Evolutionary conservation across 2,797 vertebrate species (phyloP), one percentile per base, ranked within the genome.

Genomic region (Eulemur coronatus): DNA sequence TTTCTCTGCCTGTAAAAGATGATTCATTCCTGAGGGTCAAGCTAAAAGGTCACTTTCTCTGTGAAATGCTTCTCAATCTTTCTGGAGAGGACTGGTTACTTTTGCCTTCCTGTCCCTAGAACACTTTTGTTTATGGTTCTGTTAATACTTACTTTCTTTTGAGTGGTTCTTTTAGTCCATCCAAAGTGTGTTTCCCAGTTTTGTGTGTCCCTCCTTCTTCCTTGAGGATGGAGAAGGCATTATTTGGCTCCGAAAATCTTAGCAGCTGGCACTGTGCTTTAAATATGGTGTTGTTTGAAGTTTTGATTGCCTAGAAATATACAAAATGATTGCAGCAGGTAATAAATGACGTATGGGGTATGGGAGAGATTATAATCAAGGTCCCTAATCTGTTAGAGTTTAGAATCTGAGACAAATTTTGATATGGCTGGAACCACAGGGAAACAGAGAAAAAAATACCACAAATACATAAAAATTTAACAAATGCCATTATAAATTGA

Each of bases 11-110:
- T 73, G 1, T 81, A 92, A 90, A 84, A 91, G 84, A 55, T 30
- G 22, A 95, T 81, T 88, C 18, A 52, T 80, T 84, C 9, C 20
- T 80, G 11, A 79, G 69, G 30, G 38, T 59, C 70, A 94, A 35
- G n/a, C 33, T 69, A 91, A 93, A 92, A 85, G 69, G n/a, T 92
- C 43, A 73, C 11, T 50, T 90, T 10, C 48, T 94, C 26, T 86
- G 33, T 55, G 38, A 96, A 81, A 91, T 26, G 13, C 43, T 76
- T 65, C 78, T n/a, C 26, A 95, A 88, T 69, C 18, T 24, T 84
- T 75, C 85, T 85, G 78, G 30, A 90, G 1, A 61, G 33, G 48
- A 55, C 52, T 10, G 28, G 20, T 61, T 41, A 46, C 4, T 65
- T 85, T 48, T 57, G 43, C 7, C 18, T 97, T 84, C 95, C 35